These are phyloP conservation scores for Knipowitschia caucasica DNA, from an alignment of 2,797 vertebrate species.

Conservation along the genomic window DNA sequence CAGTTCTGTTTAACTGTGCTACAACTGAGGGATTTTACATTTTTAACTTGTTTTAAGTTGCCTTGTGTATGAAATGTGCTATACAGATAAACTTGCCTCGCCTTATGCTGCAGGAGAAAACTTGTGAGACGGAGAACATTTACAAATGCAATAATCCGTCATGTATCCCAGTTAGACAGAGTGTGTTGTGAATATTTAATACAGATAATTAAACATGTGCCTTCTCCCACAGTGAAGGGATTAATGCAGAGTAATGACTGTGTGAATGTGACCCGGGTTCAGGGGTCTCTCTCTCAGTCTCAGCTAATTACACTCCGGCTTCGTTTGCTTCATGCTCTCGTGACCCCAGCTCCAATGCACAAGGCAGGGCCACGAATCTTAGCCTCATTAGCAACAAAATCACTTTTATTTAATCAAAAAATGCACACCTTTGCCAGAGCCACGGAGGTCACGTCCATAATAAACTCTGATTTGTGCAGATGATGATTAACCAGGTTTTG, in stretches of 20 bases:
- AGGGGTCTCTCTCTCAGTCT: constrained; percentile 40
- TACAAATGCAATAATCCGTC: too few relatives aligned
- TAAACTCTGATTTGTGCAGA: neutral
- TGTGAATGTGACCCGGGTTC: constrained; percentile 44
- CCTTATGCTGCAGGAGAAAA: too few relatives aligned
- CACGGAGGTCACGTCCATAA: constrained; percentile 13
- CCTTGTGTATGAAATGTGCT: too few relatives aligned
- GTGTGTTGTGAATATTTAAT: constrained; percentile 60
- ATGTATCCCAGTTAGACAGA: constrained; percentile 56
- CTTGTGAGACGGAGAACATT: too few relatives aligned
- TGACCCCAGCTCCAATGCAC: constrained; percentile 52
- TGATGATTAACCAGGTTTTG: constrained; percentile 14
- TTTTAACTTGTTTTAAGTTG: too few relatives aligned
- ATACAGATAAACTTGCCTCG: too few relatives aligned
- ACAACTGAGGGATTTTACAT: too few relatives aligned
- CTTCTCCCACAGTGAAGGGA: constrained; percentile 37
- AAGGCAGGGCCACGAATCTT: constrained; percentile 23
- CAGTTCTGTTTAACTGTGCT: too few relatives aligned
- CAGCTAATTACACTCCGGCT: constrained; percentile 63
- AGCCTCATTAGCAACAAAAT: constrained; percentile 36
- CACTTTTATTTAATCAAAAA: constrained; percentile 42
- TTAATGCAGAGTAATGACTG: constrained; percentile 62
- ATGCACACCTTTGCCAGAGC: constrained; percentile 20
- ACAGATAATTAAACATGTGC: constrained; percentile 60
- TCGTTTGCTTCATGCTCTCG: constrained; percentile 51